Evolutionary conservation across 37 sponge, comb jelly and placozoan genomes (phyloP), one percentile per base, ranked within the genome.

Genomic region (Lycopodina hypogea): DNA sequence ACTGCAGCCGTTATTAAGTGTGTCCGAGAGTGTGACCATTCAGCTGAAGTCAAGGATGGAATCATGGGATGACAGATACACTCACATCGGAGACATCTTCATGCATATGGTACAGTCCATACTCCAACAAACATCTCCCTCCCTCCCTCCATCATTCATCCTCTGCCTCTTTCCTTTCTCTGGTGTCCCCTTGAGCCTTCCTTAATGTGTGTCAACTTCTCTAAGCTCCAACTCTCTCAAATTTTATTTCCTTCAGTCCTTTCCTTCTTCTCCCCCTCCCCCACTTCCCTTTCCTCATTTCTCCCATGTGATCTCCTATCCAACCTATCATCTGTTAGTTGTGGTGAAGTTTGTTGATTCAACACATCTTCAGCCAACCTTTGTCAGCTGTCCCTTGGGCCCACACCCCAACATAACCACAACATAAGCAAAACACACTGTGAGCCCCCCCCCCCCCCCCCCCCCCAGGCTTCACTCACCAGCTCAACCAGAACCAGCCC

Each of bases 61-160:
- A 29, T 87, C 76, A 15, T 93, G 94, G 94, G 86, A 93, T 33
- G 87, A 93, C 2, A 59, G 78, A 51, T 36, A 36, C 34, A 87
- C 94, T 8, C 23, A 35, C 2, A 66, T 93, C 1, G 94, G 90
- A 62, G 94, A 93, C 59, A 70, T 90, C 66, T 93, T 93, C 68
- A 51, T 90, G 42, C 78, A 86, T 39, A 77, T 85, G 90, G 94
- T 90, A 28, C 30, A 42, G 18, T 53, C 7, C 28, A 55, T 7
- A 73, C 23, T 53, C 9, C 26, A 30, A 53, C 33, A 18, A 32
- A 14, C 45, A 70, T 26, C 59, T 58, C 21, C 26, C 59, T 58
- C 59, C 3, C 35, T 65, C 66, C 34, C 66, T 32, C 66, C 34
- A 32, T 11, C 35, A 2, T 19, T 58, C 59, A 3, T 24, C 26